These are phyloP conservation scores for Zaprionus africanus DNA, from an alignment of 1,140 invertebrate genomes.

Conservation along the genomic window DNA sequence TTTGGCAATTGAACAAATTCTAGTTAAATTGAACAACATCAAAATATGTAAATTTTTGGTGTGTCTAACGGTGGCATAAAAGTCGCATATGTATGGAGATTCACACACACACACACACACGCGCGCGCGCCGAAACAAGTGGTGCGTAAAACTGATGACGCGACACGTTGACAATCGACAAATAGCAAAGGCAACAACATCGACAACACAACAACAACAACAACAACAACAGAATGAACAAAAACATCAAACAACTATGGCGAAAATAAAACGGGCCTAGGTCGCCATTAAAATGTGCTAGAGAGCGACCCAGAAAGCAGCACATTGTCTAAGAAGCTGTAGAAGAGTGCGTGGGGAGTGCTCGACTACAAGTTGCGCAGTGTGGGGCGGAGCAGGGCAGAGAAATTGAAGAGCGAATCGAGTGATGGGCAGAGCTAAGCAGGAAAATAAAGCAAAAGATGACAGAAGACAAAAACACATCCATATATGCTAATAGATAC, in stretches of 20 bases:
- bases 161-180: constrained; percentile 71
- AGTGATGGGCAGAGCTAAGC: background rate
- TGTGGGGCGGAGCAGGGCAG: background rate
- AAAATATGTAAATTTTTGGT: constrained; percentile 65
- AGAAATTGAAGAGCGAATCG: background rate
- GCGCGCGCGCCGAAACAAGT: constrained; percentile 42
- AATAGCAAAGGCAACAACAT: constrained; percentile 37
- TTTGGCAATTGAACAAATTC: constrained; percentile 41
- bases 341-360: background rate
- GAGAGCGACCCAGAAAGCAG: constrained; percentile 27
- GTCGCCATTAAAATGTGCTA: constrained; percentile 42
- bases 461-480: background rate
- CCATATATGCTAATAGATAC: background rate
- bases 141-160: constrained; percentile 76
- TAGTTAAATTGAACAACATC: constrained; percentile 57
- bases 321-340: background rate
- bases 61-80: constrained; percentile 32
- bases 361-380: background rate
- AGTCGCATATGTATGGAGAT: constrained; percentile 18
- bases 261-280: constrained; percentile 16
- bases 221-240: constrained; percentile 23
- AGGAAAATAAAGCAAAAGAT: background rate
- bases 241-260: constrained; percentile 14
- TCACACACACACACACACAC: constrained; percentile 9
- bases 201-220: constrained; percentile 14